phyloP scores from a whole-genome alignment of 2,888 invertebrate genomes.

The Thyatira batis region DNA sequence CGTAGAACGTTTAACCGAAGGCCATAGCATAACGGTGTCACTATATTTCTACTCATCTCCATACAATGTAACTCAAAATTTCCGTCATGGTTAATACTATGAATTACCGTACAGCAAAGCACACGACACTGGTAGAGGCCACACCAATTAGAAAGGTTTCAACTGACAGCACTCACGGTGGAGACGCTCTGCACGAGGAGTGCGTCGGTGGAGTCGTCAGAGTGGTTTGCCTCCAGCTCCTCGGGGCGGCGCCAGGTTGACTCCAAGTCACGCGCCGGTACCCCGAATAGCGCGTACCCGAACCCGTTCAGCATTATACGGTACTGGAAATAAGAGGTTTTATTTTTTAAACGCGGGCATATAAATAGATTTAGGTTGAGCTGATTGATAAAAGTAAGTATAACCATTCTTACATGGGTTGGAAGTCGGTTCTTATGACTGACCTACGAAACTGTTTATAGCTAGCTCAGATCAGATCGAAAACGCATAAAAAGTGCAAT shows the following conservation, averaged over 20 bases:
- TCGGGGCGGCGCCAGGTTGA: conserved; percentile 87
- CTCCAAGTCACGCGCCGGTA: conserved; percentile 87
- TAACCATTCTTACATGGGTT: too few species aligned
- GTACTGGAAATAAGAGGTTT: conserved; percentile 81
- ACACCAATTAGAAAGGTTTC: conserved; percentile 42
- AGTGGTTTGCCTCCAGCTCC: conserved; percentile 70
- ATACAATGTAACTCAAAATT: not conserved
- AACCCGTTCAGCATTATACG: conserved; percentile 93
- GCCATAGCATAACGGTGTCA: too few species aligned
- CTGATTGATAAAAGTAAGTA: too few species aligned
- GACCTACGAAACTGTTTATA: too few species aligned
- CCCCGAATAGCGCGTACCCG: conserved; percentile 89
- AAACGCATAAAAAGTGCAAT: too few species aligned
- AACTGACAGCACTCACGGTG: conserved; percentile 83
- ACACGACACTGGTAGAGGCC: conserved; percentile 15
- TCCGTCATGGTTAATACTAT: not conserved
- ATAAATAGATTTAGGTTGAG: too few species aligned
- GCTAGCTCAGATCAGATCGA: too few species aligned
- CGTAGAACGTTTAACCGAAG: too few species aligned
- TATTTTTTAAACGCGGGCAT: too few species aligned
- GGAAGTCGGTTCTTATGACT: too few species aligned
- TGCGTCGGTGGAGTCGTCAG: conserved; percentile 75
- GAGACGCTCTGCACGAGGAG: conserved; percentile 83
- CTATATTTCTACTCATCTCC: too few species aligned
- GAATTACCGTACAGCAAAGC: conserved; percentile 9